Percentiles rank a stretch among this genome's conserved stretches.
Evolutionary conservation across 2,797 vertebrate species (phyloP).

Genomic region (Acanthiza pusilla): DNA sequence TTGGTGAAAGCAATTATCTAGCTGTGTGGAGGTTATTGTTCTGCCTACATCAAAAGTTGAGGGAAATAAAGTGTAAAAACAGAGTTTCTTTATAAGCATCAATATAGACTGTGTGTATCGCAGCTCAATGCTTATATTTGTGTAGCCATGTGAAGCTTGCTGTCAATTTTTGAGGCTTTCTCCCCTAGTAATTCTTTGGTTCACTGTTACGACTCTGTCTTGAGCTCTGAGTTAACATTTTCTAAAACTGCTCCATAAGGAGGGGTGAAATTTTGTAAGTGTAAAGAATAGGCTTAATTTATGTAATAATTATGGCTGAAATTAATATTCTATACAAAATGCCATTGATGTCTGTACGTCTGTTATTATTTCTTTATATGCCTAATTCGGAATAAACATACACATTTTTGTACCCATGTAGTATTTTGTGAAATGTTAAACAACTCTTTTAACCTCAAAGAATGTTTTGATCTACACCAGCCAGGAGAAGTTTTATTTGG

Average conservation of each 20-base stretch:
- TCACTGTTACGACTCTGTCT: neutral
- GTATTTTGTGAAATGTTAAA: neutral
- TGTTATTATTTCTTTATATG: neutral
- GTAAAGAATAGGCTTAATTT: neutral
- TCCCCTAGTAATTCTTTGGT: neutral
- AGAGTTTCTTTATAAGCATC: neutral
- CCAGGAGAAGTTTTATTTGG: neutral
- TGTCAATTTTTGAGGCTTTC: neutral
- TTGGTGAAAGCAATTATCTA: conserved; percentile 2
- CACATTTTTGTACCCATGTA: neutral
- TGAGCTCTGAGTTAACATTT: neutral
- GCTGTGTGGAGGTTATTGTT: neutral
- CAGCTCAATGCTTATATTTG: neutral
- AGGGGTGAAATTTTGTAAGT: neutral
- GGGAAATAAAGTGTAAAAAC: neutral
- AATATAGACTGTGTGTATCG: neutral
- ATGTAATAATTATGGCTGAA: neutral
- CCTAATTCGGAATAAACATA: neutral
- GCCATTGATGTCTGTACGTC: neutral
- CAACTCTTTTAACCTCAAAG: neutral
- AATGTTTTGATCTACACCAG: neutral
- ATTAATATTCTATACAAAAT: neutral
- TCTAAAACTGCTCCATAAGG: neutral
- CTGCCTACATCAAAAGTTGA: neutral
- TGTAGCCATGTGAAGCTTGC: neutral